phyloP scores from a whole-genome alignment of 2,113 vertebrate genomes.

The Neopipo cinnamomea region DNA sequence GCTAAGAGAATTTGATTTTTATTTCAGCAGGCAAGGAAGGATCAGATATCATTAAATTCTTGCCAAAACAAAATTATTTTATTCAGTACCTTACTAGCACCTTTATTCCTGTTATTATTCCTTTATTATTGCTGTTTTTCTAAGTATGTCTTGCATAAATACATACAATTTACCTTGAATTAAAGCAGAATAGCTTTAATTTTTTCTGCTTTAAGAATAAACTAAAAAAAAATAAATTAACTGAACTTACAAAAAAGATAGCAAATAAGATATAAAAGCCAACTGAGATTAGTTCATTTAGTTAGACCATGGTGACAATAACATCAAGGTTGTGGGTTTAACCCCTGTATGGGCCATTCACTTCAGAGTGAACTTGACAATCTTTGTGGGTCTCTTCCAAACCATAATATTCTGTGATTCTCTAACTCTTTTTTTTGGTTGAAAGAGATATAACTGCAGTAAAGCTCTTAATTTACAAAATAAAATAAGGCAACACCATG shows the following conservation, averaged over 20 bases:
- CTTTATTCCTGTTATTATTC: background rate
- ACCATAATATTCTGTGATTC: background rate
- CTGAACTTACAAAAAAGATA: background rate
- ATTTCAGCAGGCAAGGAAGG: background rate
- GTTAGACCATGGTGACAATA: background rate
- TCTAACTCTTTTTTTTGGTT: background rate
- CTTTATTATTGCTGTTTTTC: background rate
- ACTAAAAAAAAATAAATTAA: background rate
- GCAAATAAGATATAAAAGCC: background rate
- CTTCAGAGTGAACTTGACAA: background rate
- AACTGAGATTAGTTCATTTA: background rate
- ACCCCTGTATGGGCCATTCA: background rate
- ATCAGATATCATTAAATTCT: background rate
- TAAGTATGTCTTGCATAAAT: background rate
- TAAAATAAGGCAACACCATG: background rate
- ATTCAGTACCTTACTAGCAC: background rate
- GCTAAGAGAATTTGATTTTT: background rate
- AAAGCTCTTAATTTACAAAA: background rate
- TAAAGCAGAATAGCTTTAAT: background rate
- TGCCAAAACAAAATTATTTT: background rate
- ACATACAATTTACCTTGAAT: background rate
- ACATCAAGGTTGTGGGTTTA: background rate
- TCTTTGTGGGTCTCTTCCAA: background rate
- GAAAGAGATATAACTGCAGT: background rate
- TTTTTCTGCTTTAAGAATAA: background rate